phyloP scores from a whole-genome alignment of 1,140 invertebrate species.

The Tribolium castaneum region DNA sequence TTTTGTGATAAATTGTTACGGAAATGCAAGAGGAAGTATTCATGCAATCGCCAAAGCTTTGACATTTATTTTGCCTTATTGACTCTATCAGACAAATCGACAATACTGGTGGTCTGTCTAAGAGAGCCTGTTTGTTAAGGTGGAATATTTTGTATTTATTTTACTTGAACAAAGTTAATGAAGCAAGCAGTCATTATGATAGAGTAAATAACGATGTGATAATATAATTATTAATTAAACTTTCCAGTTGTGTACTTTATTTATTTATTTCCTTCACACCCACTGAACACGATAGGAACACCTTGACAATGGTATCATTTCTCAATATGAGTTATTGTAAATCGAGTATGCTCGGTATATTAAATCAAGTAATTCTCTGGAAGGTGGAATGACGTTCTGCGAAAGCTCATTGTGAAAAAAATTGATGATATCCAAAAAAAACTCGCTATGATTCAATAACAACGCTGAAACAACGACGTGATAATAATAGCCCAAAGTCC shows the following conservation, averaged over 20 bases:
- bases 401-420: neutral
- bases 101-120: no score
- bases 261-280: slow-evolving; percentile 28
- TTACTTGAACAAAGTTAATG: slow-evolving; percentile 16
- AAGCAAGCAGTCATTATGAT: slow-evolving; percentile 17
- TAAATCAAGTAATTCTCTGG: neutral
- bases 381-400: neutral
- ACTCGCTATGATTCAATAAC: neutral
- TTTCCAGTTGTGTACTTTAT: slow-evolving; percentile 8
- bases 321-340: slow-evolving; percentile 16
- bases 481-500: slow-evolving; percentile 31
- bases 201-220: slow-evolving; percentile 22
- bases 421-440: neutral
- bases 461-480: neutral
- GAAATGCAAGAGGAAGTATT: neutral
- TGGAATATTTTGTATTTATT: neutral
- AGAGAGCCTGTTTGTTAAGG: no score
- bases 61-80: neutral
- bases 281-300: slow-evolving; percentile 22
- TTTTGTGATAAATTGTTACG: neutral
- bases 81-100: no score
- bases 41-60: neutral
- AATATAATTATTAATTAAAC: slow-evolving; percentile 33
- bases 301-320: slow-evolving; percentile 32
- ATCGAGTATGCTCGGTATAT: neutral